phyloP scores from a whole-genome alignment of 2,888 invertebrate species.

The Ochropleura plecta region DNA sequence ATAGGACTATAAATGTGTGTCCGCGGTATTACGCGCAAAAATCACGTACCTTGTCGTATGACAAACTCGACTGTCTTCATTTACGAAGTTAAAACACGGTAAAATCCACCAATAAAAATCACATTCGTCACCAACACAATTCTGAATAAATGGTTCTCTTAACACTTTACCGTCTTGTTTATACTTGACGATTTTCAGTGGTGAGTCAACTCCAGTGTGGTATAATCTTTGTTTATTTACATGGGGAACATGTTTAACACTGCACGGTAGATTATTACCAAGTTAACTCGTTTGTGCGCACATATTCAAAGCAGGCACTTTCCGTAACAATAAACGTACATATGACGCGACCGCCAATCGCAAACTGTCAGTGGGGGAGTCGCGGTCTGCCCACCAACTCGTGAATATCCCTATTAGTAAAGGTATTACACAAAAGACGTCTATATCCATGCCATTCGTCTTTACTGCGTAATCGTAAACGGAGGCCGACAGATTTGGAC shows the following conservation, averaged over 20 bases:
- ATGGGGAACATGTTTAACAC: constrained; percentile 69
- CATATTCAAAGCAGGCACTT: constrained; percentile 47
- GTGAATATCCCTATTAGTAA: constrained; percentile 82
- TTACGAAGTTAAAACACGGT: constrained; percentile 34
- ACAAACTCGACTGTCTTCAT: constrained; percentile 41
- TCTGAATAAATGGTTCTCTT: constrained; percentile 43
- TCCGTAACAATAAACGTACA: constrained; percentile 74
- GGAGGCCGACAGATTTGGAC: constrained; percentile 73
- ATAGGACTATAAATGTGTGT: constrained; percentile 7
- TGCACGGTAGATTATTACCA: constrained; percentile 53
- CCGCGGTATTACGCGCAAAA: constrained; percentile 14
- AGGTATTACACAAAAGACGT: constrained; percentile 79
- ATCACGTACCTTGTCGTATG: constrained; percentile 39
- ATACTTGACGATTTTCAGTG: constrained; percentile 62
- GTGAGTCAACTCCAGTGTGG: constrained; percentile 74
- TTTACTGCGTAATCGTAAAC: constrained; percentile 79
- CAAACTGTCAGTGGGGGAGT: constrained; percentile 79
- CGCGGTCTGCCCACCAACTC: constrained; percentile 74
- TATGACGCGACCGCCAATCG: constrained; percentile 77
- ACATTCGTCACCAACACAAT: constrained; percentile 58
- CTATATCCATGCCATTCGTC: constrained; percentile 76
- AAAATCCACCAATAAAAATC: constrained; percentile 44
- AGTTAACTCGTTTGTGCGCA: constrained; percentile 51
- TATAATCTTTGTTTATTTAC: constrained; percentile 82
- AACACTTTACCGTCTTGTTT: constrained; percentile 57